These are phyloP conservation scores for Gastrophysa polygoni DNA, from an alignment of 2,888 invertebrate genomes.

Conservation along the genomic window DNA sequence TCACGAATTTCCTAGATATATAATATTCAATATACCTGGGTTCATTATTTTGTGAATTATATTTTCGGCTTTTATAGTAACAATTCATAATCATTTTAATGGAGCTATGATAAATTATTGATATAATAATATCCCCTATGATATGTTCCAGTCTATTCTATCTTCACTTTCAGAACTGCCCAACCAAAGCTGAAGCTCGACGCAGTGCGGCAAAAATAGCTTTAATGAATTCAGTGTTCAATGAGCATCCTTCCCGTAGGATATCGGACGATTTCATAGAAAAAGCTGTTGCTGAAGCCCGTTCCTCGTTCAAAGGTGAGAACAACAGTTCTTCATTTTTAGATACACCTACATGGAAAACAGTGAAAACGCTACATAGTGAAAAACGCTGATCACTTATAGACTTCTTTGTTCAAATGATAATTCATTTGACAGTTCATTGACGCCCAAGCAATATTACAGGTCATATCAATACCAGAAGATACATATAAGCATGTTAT, in stretches of 20 bases:
- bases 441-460: background rate
- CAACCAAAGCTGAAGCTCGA: slow-evolving; percentile 93
- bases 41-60: too few species aligned
- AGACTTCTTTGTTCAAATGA: background rate
- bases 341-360: too few species aligned
- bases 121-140: too few species aligned
- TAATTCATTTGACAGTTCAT: slow-evolving; percentile 5
- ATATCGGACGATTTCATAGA: slow-evolving; percentile 95
- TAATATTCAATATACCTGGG: too few species aligned
- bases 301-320: slow-evolving; percentile 74
- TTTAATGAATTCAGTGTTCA: slow-evolving; percentile 95
- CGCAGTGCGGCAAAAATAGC: slow-evolving; percentile 95
- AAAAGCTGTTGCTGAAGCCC: slow-evolving; percentile 91
- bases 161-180: slow-evolving; percentile 74
- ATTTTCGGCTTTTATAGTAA: too few species aligned
- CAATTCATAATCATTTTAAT: too few species aligned
- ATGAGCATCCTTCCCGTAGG: slow-evolving; percentile 90
- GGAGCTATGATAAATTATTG: too few species aligned
- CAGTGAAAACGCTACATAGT: too few species aligned
- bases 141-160: too few species aligned
- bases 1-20: too few species aligned
- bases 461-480: background rate
- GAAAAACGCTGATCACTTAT: too few species aligned
- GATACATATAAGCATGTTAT: background rate
- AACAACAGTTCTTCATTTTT: background rate